A percentile compares a stretch with the other conserved stretches of the same genome.
Evolutionary conservation across 1,140 invertebrate genomes (phyloP).

Genomic region (Drosophila kepulauana): DNA sequence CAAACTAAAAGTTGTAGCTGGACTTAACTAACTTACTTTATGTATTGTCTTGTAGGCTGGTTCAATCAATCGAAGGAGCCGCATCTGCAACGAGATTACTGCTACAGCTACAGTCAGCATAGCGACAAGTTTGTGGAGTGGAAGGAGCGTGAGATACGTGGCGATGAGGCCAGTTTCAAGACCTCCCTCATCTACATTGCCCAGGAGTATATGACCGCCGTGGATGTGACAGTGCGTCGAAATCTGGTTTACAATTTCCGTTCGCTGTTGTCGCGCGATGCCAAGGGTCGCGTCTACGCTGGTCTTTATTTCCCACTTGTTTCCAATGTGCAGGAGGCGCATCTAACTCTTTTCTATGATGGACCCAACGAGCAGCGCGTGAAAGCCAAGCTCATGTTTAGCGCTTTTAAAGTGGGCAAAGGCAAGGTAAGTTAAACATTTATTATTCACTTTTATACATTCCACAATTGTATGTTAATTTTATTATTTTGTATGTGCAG

Average conservation of each 20-base stretch:
- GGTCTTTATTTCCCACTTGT: constrained; percentile 93
- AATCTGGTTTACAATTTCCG: constrained; percentile 95
- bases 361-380: constrained; percentile 87
- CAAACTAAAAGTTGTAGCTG: constrained; percentile 43
- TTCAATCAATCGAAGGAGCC: constrained; percentile 92
- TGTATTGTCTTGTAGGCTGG: constrained; percentile 86
- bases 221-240: constrained; percentile 94
- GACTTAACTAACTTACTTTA: background rate
- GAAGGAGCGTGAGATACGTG: constrained; percentile 90
- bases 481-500: constrained; percentile 8
- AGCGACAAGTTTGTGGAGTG: constrained; percentile 92
- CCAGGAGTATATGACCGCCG: constrained; percentile 91
- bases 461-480: background rate
- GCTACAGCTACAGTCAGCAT: constrained; percentile 89
- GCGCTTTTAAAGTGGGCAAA: constrained; percentile 88
- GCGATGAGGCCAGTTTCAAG: constrained; percentile 87
- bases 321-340: constrained; percentile 87
- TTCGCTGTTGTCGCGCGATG: constrained; percentile 92
- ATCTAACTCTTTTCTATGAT: constrained; percentile 93
- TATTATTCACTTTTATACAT: background rate
- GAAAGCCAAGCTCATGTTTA: constrained; percentile 90
- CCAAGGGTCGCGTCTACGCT: constrained; percentile 91
- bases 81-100: constrained; percentile 92
- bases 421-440: constrained; percentile 86
- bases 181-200: constrained; percentile 92